Conservation (phyloP, 2,113 vertebrate genomes). For the Clarias magur region DNA sequence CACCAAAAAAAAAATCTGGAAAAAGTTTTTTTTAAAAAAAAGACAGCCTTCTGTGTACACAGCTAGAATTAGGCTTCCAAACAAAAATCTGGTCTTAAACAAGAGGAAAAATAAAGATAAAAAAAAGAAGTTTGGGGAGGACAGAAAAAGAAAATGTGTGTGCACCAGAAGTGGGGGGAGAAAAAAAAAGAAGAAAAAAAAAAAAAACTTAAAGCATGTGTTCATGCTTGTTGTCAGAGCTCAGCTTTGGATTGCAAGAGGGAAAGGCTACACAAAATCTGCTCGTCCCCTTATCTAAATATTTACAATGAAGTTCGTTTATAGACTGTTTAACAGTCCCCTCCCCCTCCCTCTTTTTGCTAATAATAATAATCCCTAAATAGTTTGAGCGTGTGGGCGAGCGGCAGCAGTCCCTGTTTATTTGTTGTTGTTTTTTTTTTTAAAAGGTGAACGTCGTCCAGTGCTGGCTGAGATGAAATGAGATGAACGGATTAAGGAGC, state of each 20-base stretch:
- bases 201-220: conserved; percentile 37
- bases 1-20: conserved; percentile 50
- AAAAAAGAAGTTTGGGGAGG: conserved; percentile 32
- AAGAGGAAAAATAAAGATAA: conserved; percentile 32
- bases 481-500: conserved; percentile 53
- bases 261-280: conserved; percentile 70
- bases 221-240: conserved; percentile 51
- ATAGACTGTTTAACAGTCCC: conserved; percentile 90
- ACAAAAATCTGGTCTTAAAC: conserved; percentile 58
- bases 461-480: conserved; percentile 72
- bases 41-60: conserved; percentile 63
- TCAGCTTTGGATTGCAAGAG: conserved; percentile 39
- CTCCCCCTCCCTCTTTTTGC: neutral
- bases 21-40: conserved; percentile 63
- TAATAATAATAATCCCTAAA: conserved; percentile 10
- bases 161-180: conserved; percentile 53
- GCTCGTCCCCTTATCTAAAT: conserved; percentile 81
- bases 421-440: no score
- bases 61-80: conserved; percentile 66
- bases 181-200: conserved; percentile 24
- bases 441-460: conserved; percentile 62
- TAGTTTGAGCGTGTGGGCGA: conserved; percentile 53
- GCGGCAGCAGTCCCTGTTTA: conserved; percentile 58
- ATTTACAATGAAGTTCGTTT: conserved; percentile 96
- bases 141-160: conserved; percentile 57